These are phyloP conservation scores for Phylloscopus trochilus DNA, from an alignment of 2,113 vertebrate species.

Conservation along the genomic window DNA sequence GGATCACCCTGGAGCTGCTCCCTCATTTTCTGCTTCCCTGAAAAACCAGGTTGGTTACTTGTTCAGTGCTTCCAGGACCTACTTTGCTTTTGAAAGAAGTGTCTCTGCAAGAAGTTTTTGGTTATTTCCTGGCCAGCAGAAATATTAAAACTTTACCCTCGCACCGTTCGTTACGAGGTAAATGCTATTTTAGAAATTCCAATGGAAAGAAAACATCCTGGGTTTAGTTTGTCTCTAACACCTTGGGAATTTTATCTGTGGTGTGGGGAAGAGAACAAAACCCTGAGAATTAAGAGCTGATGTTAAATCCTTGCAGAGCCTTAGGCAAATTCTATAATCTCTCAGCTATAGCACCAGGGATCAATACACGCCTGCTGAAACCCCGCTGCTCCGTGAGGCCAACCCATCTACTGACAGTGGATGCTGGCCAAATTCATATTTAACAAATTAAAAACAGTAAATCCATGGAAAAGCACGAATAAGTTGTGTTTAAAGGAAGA, in stretches of 20 bases:
- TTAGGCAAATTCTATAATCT: slow-evolving; percentile 40
- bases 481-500: not conserved
- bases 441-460: not conserved
- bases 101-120: not conserved
- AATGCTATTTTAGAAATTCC: not conserved
- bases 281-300: not conserved
- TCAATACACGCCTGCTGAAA: not conserved
- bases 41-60: not conserved
- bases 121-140: not conserved
- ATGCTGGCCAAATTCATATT: not conserved
- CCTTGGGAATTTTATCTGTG: not conserved
- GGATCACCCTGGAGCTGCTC: not conserved
- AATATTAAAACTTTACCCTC: not conserved
- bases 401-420: not conserved
- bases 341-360: not conserved
- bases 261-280: not conserved
- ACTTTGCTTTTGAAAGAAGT: not conserved
- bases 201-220: not conserved
- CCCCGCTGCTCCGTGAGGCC: not conserved
- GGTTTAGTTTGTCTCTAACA: not conserved
- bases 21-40: not conserved
- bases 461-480: not conserved
- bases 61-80: not conserved
- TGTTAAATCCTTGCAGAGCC: slow-evolving; percentile 9
- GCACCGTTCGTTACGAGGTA: not conserved